Evolutionary conservation across 2,797 vertebrate genomes (phyloP).

Genomic region (Hydrocynus forskahlii): DNA sequence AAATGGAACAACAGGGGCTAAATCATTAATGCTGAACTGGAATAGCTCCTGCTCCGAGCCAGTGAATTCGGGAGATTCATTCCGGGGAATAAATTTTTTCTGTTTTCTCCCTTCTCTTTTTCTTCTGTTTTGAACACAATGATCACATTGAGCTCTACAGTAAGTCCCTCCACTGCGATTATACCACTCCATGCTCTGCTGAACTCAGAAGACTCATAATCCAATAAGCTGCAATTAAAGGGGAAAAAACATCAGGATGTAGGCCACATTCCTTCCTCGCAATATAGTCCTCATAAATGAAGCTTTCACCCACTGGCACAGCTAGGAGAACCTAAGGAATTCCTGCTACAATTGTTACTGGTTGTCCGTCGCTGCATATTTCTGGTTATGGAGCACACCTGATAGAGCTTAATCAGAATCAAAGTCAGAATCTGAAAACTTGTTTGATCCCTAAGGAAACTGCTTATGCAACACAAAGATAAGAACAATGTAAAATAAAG

Average conservation of each 20-base stretch:
- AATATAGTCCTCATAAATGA: too few species aligned
- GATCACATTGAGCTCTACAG: slow-evolving; percentile 12
- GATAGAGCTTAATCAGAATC: too few species aligned
- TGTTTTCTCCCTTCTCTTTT: not conserved
- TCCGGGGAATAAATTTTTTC: not conserved
- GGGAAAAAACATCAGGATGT: slow-evolving; percentile 12
- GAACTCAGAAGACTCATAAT: slow-evolving; percentile 16
- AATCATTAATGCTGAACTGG: not conserved
- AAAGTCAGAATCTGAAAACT: too few species aligned
- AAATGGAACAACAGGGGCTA: too few species aligned
- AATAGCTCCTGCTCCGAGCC: not conserved
- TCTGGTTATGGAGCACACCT: too few species aligned
- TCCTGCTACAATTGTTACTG: too few species aligned
- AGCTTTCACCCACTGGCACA: too few species aligned
- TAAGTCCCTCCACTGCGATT: slow-evolving; percentile 18
- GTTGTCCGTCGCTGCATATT: too few species aligned
- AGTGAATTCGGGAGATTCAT: not conserved
- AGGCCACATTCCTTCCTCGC: slow-evolving; percentile 1
- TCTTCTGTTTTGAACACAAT: slow-evolving; percentile 6
- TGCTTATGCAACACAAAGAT: too few species aligned
- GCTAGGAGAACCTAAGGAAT: too few species aligned
- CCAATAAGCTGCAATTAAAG: slow-evolving; percentile 33
- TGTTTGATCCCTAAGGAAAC: too few species aligned
- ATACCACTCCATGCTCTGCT: not conserved
- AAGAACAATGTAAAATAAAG: too few species aligned